These are phyloP conservation scores for Spinibarbus caldwelli DNA, from an alignment of 2,797 vertebrate species.

Conservation along the genomic window DNA sequence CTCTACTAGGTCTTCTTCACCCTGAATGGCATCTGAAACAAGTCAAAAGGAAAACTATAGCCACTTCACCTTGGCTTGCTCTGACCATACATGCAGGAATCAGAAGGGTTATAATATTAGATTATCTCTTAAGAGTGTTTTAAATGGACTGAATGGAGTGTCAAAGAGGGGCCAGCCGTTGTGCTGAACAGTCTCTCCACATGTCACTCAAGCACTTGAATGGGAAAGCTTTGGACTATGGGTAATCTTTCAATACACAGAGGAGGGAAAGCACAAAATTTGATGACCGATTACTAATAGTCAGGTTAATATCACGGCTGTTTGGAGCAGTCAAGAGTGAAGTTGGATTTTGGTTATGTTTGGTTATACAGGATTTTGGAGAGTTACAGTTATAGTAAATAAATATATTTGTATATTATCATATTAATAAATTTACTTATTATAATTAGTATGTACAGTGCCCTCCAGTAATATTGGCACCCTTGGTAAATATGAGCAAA, in stretches of 20 bases:
- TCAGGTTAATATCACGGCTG: slow-evolving; percentile 23
- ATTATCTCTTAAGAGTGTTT: slow-evolving; percentile 23
- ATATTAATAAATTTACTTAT: no score
- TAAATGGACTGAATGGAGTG: slow-evolving; percentile 33
- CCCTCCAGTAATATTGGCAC: no score
- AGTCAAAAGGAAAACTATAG: not conserved
- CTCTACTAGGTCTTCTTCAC: not conserved
- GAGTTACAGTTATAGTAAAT: not conserved
- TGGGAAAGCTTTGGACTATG: slow-evolving; percentile 11
- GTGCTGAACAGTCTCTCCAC: slow-evolving; percentile 29
- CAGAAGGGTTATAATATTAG: slow-evolving; percentile 25
- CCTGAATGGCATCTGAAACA: not conserved
- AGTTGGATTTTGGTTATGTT: not conserved
- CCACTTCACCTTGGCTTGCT: slow-evolving; percentile 15
- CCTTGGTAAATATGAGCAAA: no score
- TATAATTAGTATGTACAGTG: no score
- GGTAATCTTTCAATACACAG: slow-evolving; percentile 30
- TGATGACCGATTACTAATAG: slow-evolving; percentile 31
- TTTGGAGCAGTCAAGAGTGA: slow-evolving; percentile 1
- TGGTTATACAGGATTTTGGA: no score
- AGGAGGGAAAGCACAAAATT: not conserved
- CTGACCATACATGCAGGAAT: slow-evolving; percentile 28
- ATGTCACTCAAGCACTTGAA: slow-evolving; percentile 31
- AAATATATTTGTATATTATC: not conserved
- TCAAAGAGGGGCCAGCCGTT: not conserved